Evolutionary conservation across 2,888 invertebrate species (phyloP).

Genomic region (Acrocyrtus sp.): DNA sequence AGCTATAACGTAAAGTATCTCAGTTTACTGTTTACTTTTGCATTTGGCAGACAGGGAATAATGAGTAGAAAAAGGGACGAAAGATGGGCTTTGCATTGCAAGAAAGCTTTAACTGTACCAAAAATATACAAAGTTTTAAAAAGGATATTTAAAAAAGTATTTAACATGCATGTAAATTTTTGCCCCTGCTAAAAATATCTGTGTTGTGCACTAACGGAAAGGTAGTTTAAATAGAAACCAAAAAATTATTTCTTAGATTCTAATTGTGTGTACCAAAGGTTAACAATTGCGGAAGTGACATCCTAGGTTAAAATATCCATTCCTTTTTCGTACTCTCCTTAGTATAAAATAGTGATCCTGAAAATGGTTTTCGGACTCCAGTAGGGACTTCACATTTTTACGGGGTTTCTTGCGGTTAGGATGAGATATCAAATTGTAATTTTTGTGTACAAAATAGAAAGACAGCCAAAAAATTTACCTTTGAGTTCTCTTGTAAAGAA

Average conservation of each 20-base stretch:
- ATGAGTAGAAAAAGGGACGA: not conserved
- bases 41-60: too few species aligned
- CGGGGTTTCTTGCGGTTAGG: conserved; percentile 12
- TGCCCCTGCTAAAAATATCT: too few species aligned
- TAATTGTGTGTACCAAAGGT: too few species aligned
- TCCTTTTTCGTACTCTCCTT: conserved; percentile 23
- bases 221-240: too few species aligned
- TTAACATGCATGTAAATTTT: too few species aligned
- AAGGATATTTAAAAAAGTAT: too few species aligned
- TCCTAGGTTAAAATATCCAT: conserved; percentile 55
- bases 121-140: too few species aligned
- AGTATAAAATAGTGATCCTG: too few species aligned
- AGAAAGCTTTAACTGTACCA: conserved; percentile 53
- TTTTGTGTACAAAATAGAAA: conserved; percentile 50
- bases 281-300: conserved; percentile 50
- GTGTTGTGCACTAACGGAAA: too few species aligned
- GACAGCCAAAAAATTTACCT: not conserved
- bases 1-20: too few species aligned
- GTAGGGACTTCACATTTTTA: not conserved
- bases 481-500: not conserved
- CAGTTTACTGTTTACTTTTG: too few species aligned
- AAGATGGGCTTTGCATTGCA: conserved; percentile 40
- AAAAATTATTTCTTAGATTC: too few species aligned
- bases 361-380: not conserved
- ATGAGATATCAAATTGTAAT: conserved; percentile 46